phyloP scores from a whole-genome alignment of 35 echinoderm and acorn worm genomes.

The Nesometra sesokonis region DNA sequence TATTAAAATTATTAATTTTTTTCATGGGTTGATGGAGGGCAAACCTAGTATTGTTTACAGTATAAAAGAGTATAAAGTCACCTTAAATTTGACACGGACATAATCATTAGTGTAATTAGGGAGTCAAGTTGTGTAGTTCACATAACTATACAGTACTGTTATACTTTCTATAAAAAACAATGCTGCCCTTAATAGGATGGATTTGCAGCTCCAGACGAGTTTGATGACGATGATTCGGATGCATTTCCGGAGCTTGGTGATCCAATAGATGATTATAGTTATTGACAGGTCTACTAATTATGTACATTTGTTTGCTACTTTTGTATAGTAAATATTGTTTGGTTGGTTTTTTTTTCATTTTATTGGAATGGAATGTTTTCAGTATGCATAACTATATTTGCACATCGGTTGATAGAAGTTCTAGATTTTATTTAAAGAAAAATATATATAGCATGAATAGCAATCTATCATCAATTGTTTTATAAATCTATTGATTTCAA shows the following conservation, averaged over 20 bases:
- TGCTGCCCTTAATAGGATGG: constrained; percentile 30
- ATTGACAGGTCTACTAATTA: constrained; percentile 9
- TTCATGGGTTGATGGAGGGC: too few species aligned
- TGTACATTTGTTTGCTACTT: neutral
- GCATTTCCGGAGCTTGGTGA: constrained; percentile 36
- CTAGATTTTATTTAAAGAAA: too few species aligned
- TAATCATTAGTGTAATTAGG: neutral
- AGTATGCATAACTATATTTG: neutral
- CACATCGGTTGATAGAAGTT: neutral
- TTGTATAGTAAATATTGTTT: neutral
- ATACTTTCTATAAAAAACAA: neutral
- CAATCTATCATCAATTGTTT: too few species aligned
- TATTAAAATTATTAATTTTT: too few species aligned
- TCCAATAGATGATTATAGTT: constrained; percentile 18
- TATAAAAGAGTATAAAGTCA: too few species aligned
- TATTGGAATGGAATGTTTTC: neutral
- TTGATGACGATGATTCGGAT: constrained; percentile 43
- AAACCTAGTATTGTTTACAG: too few species aligned
- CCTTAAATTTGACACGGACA: neutral
- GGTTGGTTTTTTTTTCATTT: neutral
- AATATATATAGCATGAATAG: too few species aligned
- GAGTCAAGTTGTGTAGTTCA: neutral
- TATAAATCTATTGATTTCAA: too few species aligned
- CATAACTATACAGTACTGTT: neutral
- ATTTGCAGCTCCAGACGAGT: constrained; percentile 64